Evolutionary conservation across 2,888 invertebrate genomes (phyloP).

Genomic region (Auanema freiburgensis): DNA sequence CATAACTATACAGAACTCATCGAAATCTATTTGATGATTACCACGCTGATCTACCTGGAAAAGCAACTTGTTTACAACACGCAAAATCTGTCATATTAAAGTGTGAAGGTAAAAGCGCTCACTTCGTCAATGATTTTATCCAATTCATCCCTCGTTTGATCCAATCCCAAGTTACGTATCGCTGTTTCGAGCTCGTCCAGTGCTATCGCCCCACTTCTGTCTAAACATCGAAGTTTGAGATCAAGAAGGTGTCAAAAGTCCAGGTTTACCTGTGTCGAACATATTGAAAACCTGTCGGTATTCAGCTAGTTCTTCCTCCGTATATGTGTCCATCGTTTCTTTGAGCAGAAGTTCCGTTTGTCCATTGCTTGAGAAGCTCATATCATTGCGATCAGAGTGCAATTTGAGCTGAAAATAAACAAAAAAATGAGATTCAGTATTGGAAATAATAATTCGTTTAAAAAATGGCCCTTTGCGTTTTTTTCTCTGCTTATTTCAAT

Average conservation of each 20-base stretch:
- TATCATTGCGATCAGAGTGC: slow-evolving; percentile 50
- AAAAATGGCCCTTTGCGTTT: too few relatives aligned
- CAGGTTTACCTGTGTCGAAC: slow-evolving; percentile 55
- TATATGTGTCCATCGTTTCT: slow-evolving; percentile 46
- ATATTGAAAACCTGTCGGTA: slow-evolving; percentile 63
- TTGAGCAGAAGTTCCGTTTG: slow-evolving; percentile 31
- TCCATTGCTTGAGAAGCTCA: slow-evolving; percentile 23
- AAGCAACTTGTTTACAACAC: background rate
- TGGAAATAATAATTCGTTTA: background rate
- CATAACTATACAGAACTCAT: slow-evolving; percentile 57
- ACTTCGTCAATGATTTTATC: slow-evolving; percentile 61
- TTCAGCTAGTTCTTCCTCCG: slow-evolving; percentile 58
- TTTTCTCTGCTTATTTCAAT: too few relatives aligned
- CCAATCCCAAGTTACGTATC: slow-evolving; percentile 59
- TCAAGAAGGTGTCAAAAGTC: background rate
- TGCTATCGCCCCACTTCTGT: slow-evolving; percentile 49
- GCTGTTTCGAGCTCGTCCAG: slow-evolving; percentile 57
- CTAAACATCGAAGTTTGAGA: slow-evolving; percentile 21
- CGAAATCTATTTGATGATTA: slow-evolving; percentile 63
- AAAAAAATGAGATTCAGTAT: background rate
- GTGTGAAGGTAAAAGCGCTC: background rate
- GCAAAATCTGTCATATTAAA: background rate
- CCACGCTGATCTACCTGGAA: slow-evolving; percentile 59
- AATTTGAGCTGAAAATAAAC: slow-evolving; percentile 43
- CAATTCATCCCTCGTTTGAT: slow-evolving; percentile 56